These are phyloP conservation scores for Mythimna loreyi DNA, from an alignment of 2,888 invertebrate genomes.

Conservation along the genomic window DNA sequence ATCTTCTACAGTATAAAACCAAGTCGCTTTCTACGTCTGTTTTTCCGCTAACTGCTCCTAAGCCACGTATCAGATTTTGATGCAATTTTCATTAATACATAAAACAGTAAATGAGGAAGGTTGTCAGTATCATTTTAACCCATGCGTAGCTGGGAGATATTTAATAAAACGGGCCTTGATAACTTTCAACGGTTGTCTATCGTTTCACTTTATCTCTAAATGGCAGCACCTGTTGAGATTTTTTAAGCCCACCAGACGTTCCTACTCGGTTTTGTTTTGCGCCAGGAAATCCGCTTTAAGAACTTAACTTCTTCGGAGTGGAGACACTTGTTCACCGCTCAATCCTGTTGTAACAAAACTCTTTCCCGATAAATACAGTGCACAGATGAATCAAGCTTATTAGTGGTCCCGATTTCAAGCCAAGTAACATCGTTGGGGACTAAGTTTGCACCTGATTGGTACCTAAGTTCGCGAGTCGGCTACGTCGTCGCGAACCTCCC, in stretches of 20 bases:
- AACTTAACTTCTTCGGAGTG: constrained; percentile 21
- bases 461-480: constrained; percentile 69
- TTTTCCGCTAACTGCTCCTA: too few relatives aligned
- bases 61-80: too few relatives aligned
- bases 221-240: constrained; percentile 44
- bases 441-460: constrained; percentile 74
- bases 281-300: constrained; percentile 30
- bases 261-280: constrained; percentile 24
- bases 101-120: too few relatives aligned
- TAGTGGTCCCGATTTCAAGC: constrained; percentile 52
- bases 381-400: constrained; percentile 56
- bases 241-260: constrained; percentile 17
- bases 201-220: constrained; percentile 8
- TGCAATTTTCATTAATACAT: too few relatives aligned
- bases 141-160: too few relatives aligned
- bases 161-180: neutral
- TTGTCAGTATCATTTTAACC: too few relatives aligned
- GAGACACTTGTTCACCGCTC: constrained; percentile 36
- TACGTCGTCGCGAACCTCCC: constrained; percentile 67
- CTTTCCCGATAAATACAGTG: constrained; percentile 58
- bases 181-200: neutral
- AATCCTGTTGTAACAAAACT: constrained; percentile 53
- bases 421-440: constrained; percentile 64
- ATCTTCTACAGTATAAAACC: neutral
- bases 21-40: too few relatives aligned